Evolutionary conservation across 1,140 invertebrate genomes (phyloP).

Genomic region (Cherax quadricarinatus): DNA sequence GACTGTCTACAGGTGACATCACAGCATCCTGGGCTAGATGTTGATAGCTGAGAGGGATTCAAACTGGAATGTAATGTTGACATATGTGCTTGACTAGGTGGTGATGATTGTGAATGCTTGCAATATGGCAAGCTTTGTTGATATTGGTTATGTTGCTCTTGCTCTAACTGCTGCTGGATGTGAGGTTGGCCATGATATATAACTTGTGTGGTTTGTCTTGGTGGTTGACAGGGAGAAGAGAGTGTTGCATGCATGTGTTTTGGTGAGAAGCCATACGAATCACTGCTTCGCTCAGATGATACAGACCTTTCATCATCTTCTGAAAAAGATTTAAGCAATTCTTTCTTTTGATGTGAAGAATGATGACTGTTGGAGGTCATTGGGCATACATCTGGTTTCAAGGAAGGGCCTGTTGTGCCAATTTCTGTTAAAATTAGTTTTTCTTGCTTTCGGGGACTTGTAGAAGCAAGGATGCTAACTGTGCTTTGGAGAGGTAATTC

Average conservation of each 20-base stretch:
- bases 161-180: conserved; percentile 47
- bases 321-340: neutral
- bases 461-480: neutral
- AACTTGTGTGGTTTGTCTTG: conserved; percentile 29
- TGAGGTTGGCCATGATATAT: conserved; percentile 55
- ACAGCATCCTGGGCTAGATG: conserved; percentile 24
- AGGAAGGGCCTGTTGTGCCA: neutral
- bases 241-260: neutral
- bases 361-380: conserved; percentile 16
- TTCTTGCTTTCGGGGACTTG: conserved; percentile 10
- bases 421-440: neutral
- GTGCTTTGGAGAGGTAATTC: neutral
- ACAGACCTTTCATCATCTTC: conserved; percentile 25
- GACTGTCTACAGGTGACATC: conserved; percentile 26
- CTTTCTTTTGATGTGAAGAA: conserved; percentile 1
- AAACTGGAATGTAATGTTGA: conserved; percentile 7
- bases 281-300: conserved; percentile 36
- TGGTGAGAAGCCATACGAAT: conserved; percentile 12
- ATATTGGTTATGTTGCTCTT: conserved; percentile 20
- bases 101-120: conserved; percentile 5
- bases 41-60: conserved; percentile 22
- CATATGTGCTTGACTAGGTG: conserved; percentile 9
- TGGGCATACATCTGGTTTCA: conserved; percentile 48
- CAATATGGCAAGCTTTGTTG: conserved; percentile 12
- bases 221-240: neutral